Percentiles rank a stretch among this genome's conserved stretches.
Evolutionary conservation across 1,140 invertebrate species (phyloP).

Genomic region (Euura saliciscinereae): DNA sequence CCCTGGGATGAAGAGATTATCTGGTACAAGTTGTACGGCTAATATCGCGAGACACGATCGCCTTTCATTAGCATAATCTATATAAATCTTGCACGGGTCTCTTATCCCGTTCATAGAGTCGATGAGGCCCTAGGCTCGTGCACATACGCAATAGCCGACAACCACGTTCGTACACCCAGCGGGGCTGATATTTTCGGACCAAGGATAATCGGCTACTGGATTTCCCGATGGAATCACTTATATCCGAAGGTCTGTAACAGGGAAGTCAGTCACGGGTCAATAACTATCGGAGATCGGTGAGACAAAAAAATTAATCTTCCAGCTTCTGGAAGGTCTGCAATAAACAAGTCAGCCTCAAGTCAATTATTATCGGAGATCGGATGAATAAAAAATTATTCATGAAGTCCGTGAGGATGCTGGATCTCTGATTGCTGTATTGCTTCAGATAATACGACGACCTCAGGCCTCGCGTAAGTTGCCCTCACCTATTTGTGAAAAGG

Average conservation of each 20-base stretch:
- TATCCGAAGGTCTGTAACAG: no score
- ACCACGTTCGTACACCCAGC: background rate
- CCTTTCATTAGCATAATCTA: slow-evolving; percentile 54
- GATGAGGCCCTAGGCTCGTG: background rate
- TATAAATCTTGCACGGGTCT: slow-evolving; percentile 46
- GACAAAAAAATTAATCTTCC: no score
- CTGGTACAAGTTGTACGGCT: slow-evolving; percentile 27
- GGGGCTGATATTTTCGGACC: background rate
- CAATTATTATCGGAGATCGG: background rate
- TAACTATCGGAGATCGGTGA: no score
- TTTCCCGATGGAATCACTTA: no score
- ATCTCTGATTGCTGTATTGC: no score
- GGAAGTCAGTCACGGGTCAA: no score
- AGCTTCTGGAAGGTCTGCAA: background rate
- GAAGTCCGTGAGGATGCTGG: no score
- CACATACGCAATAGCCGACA: background rate
- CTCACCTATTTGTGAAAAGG: no score
- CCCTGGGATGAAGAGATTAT: slow-evolving; percentile 47
- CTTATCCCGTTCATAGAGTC: slow-evolving; percentile 33
- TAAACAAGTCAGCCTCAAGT: background rate
- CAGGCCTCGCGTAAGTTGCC: no score
- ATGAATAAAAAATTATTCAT: no score
- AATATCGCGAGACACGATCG: slow-evolving; percentile 40
- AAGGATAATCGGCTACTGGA: background rate
- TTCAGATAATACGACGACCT: no score